Evolutionary conservation across 1,140 invertebrate genomes (phyloP).

Genomic region (Drosophila fuyamai): DNA sequence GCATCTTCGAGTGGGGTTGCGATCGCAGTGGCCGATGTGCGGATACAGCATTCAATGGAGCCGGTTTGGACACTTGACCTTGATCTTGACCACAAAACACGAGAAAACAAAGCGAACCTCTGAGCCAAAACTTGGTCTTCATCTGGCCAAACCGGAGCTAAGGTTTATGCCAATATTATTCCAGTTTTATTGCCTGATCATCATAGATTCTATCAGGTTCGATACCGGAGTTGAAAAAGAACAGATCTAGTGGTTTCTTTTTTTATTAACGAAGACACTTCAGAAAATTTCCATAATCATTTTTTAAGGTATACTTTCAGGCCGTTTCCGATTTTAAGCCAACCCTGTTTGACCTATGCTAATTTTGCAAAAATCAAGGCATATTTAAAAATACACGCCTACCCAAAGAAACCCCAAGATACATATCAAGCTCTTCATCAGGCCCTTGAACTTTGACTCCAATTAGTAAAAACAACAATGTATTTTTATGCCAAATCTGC

Average conservation of each 20-base stretch:
- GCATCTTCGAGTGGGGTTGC: constrained; percentile 51
- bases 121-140: constrained; percentile 23
- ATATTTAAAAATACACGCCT: constrained; percentile 3
- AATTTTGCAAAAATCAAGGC: constrained; percentile 5
- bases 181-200: constrained; percentile 44
- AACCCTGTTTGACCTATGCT: constrained; percentile 5
- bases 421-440: constrained; percentile 10
- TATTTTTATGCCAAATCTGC: constrained; percentile 19
- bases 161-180: constrained; percentile 20
- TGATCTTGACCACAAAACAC: constrained; percentile 76
- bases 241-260: constrained; percentile 5
- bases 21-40: constrained; percentile 5
- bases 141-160: constrained; percentile 28
- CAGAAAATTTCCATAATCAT: constrained; percentile 18
- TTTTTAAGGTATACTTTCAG: constrained; percentile 24
- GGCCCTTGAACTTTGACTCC: constrained; percentile 49
- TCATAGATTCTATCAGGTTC: constrained; percentile 20
- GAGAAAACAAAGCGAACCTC: constrained; percentile 34
- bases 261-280: neutral
- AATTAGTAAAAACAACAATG: neutral
- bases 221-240: neutral
- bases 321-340: neutral
- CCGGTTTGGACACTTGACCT: constrained; percentile 62
- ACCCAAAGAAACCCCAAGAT: neutral
- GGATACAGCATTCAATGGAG: constrained; percentile 60